A percentile compares a stretch with the other conserved stretches of the same genome.
phyloP scores from a whole-genome alignment of 1,140 invertebrate genomes.

The Panulirus ornatus region DNA sequence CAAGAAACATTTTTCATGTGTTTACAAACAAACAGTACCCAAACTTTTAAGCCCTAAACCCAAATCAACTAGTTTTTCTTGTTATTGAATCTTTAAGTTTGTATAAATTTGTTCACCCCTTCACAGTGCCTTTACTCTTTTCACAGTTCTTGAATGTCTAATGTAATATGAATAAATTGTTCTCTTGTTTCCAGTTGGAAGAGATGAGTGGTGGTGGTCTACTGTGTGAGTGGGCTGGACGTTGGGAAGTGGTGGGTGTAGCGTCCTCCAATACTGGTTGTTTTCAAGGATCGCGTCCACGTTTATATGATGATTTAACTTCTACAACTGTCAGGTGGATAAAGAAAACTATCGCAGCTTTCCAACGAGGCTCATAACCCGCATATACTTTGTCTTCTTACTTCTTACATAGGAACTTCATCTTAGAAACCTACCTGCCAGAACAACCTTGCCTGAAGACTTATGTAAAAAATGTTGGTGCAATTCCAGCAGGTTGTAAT shows the following conservation, averaged over 20 bases:
- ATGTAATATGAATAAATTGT: neutral
- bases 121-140: no score
- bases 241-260: conserved; percentile 75
- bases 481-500: conserved; percentile 14
- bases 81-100: no score
- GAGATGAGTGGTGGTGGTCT: conserved; percentile 74
- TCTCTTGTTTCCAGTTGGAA: conserved; percentile 69
- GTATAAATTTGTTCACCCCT: no score
- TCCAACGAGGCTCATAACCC: conserved; percentile 67
- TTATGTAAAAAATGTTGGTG: neutral
- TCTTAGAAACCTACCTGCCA: conserved; percentile 24
- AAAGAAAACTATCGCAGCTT: conserved; percentile 74
- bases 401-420: neutral
- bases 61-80: no score
- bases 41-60: no score
- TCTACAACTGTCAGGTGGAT: conserved; percentile 71
- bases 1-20: no score
- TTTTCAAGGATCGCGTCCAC: conserved; percentile 66
- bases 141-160: no score
- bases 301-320: conserved; percentile 75
- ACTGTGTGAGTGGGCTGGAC: conserved; percentile 73
- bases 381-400: neutral
- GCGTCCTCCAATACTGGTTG: conserved; percentile 74
- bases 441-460: neutral
- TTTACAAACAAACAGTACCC: no score